Percentiles rank a stretch among this genome's conserved stretches.
Evolutionary conservation across 35 echinoderm and acorn worm genomes (phyloP).

Genomic region (Antedon bifida): DNA sequence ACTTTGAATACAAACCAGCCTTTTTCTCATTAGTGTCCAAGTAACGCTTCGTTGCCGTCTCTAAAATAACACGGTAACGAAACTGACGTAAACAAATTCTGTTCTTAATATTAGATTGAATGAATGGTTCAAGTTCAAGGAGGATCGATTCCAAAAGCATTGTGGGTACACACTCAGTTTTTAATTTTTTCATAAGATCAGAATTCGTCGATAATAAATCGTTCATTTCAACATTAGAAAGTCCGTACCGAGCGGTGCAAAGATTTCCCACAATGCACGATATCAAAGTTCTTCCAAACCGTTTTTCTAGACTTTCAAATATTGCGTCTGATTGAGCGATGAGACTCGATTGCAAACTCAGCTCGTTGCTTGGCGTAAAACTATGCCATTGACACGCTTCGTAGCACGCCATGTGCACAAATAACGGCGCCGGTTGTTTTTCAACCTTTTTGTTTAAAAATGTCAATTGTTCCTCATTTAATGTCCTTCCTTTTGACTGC

Average conservation of each 20-base stretch:
- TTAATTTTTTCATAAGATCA: conserved; percentile 52
- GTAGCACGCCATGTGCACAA: conserved; percentile 39
- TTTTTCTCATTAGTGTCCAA: background rate
- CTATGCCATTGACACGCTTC: conserved; percentile 45
- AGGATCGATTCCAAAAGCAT: conserved; percentile 66
- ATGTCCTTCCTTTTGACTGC: conserved; percentile 48
- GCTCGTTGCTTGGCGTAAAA: conserved; percentile 28
- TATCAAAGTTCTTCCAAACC: conserved; percentile 56
- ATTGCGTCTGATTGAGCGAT: conserved; percentile 30
- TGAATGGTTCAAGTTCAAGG: conserved; percentile 56
- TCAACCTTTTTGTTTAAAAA: conserved; percentile 31
- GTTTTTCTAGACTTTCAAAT: conserved; percentile 46
- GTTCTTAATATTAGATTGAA: conserved; percentile 7
- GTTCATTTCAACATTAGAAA: conserved; percentile 81
- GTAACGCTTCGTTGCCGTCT: background rate
- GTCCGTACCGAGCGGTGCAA: conserved; percentile 46
- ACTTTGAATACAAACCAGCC: background rate
- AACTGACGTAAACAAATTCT: background rate
- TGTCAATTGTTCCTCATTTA: conserved; percentile 43
- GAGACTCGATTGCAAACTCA: conserved; percentile 27
- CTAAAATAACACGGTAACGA: background rate
- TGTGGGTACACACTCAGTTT: conserved; percentile 44
- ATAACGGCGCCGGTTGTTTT: conserved; percentile 43
- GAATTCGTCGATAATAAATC: conserved; percentile 86
- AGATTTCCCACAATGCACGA: conserved; percentile 36